Base-by-base conservation (phyloP, 2,888 invertebrate genomes). In the Polietes domitor region DNA sequence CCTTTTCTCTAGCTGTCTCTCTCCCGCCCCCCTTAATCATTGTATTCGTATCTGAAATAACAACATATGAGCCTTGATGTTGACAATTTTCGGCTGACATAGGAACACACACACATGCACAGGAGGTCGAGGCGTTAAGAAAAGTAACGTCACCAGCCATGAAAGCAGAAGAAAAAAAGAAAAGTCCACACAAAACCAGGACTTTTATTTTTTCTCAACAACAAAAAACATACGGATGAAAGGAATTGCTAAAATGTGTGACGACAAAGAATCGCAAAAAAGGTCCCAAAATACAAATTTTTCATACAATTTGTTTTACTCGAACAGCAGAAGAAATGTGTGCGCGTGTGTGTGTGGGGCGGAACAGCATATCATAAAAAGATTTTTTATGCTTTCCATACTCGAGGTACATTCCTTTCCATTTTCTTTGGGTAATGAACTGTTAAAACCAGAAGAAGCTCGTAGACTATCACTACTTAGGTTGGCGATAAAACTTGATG, bases 361-460 rank as follows among this genome's bases (percentile, higher is more conserved):
- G 9, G n/a, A 0, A 15, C 15, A 63, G 28, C 32, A 37, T 19
- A 65, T 65, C 24, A 68, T 43, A 68, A 68, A 68, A 43, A 24
- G 15, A 15, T 41, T 68, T 63, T 68, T 43, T 68, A 68, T 68
- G 43, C 24, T 68, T 68, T 24, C 37, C 65, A 65, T 65, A 65
- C 65, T 65, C 21, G 65, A 65, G 19, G 37, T 15, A 24, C 43
- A 68, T 68, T 68, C 68, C 24, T 68, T 41, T 21, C 24, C 68
- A 68, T 76, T 61, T 72, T 37, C 72, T 68, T 7, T 78, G 78
- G 72, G 78, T 81, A 81, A 84, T 84, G 81, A 84, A 76, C 75
- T 78, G 81, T 78, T 84, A 78, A 83, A 81, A 72, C 79, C 71
- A 65, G 63, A 55, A 58, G 26, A 77, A 65, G 19, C 15, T 26